These are phyloP conservation scores for Ylistrum balloti DNA, from an alignment of 1,140 invertebrate genomes.

Conservation along the genomic window DNA sequence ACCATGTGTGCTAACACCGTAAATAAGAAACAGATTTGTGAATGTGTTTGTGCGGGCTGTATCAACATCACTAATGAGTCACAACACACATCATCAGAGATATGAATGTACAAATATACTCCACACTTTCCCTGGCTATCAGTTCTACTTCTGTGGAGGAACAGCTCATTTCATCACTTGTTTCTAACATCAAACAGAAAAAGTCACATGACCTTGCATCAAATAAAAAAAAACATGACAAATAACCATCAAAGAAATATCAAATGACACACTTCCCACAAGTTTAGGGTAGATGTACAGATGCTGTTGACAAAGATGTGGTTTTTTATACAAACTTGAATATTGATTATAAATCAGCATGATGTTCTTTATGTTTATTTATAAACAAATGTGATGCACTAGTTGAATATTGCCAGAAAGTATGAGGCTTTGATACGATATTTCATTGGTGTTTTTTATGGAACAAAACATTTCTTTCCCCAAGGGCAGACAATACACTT, in stretches of 20 bases:
- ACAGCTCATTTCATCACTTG: background rate
- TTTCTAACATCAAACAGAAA: background rate
- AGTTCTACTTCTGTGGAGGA: background rate
- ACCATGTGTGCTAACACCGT: too few species aligned
- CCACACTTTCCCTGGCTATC: background rate
- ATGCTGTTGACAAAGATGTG: background rate
- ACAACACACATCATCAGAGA: too few species aligned
- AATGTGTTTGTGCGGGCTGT: too few species aligned
- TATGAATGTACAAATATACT: too few species aligned
- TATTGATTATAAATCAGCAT: background rate
- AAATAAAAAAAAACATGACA: background rate
- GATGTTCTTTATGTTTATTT: background rate
- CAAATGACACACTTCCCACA: background rate
- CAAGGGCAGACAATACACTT: background rate
- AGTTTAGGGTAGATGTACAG: background rate
- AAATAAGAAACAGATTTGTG: too few species aligned
- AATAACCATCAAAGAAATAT: background rate
- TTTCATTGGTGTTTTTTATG: constrained; percentile 25
- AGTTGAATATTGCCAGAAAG: background rate
- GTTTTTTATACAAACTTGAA: background rate
- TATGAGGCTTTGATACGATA: background rate
- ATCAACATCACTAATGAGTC: too few species aligned
- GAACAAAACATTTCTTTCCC: background rate
- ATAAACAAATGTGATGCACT: background rate
- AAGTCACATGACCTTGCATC: background rate